Evolutionary conservation across 2,113 vertebrate genomes (phyloP).

Genomic region (Rattus rattus): DNA sequence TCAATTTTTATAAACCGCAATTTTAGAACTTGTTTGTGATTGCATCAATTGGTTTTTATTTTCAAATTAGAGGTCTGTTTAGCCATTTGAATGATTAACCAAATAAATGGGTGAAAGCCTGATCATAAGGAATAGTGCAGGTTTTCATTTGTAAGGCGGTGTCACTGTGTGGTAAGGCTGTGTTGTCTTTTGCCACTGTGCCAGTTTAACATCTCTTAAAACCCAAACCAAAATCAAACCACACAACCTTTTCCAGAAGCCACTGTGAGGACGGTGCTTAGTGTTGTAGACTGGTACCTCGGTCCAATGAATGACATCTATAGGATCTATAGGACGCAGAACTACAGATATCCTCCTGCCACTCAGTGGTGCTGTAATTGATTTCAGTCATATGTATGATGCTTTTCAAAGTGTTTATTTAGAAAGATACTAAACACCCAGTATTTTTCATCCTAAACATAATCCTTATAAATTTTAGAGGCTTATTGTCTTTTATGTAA

Average conservation of each 20-base stretch:
- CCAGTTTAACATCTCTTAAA: slow-evolving; percentile 72
- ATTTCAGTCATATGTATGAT: slow-evolving; percentile 76
- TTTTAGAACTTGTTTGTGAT: slow-evolving; percentile 92
- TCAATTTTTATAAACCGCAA: slow-evolving; percentile 91
- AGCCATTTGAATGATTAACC: slow-evolving; percentile 91
- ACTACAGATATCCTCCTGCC: slow-evolving; percentile 77
- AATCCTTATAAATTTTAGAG: slow-evolving; percentile 73
- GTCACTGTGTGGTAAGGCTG: slow-evolving; percentile 77
- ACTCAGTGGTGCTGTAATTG: slow-evolving; percentile 79
- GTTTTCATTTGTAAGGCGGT: slow-evolving; percentile 82
- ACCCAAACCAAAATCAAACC: not conserved
- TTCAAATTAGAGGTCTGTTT: slow-evolving; percentile 92
- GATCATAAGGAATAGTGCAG: slow-evolving; percentile 86
- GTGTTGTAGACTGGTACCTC: slow-evolving; percentile 75
- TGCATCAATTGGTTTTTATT: slow-evolving; percentile 90
- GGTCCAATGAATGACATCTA: slow-evolving; percentile 77
- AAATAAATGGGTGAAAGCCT: slow-evolving; percentile 88
- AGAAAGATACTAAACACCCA: slow-evolving; percentile 67
- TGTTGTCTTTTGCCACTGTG: slow-evolving; percentile 79
- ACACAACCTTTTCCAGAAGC: slow-evolving; percentile 69
- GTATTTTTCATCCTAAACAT: slow-evolving; percentile 72
- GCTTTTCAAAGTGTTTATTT: slow-evolving; percentile 80
- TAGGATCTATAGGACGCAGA: slow-evolving; percentile 81
- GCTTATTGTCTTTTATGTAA: slow-evolving; percentile 54
- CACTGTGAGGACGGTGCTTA: slow-evolving; percentile 74